Evolutionary conservation across 1,140 invertebrate species (phyloP).

Genomic region (Dinothrombium tinctorium): DNA sequence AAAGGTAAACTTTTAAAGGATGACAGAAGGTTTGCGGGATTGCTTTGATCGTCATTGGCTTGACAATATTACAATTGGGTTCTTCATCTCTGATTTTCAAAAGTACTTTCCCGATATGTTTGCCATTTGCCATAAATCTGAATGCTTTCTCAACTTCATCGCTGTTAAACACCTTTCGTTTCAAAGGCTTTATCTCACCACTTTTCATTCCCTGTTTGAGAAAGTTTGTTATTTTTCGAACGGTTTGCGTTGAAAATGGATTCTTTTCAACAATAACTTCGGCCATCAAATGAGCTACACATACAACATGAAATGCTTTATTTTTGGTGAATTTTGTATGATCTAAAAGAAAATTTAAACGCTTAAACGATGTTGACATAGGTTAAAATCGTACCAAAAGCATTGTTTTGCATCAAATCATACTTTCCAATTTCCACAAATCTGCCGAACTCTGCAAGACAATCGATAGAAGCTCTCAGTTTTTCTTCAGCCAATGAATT

Average conservation of each 20-base stretch:
- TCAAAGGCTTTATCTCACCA: slow-evolving; percentile 61
- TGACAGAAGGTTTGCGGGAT: not conserved
- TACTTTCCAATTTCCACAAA: too few relatives aligned
- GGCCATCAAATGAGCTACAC: slow-evolving; percentile 72
- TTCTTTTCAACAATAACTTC: slow-evolving; percentile 26
- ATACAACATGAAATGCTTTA: slow-evolving; percentile 80
- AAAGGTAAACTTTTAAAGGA: slow-evolving; percentile 32
- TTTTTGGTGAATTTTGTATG: slow-evolving; percentile 55
- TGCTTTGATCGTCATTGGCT: not conserved
- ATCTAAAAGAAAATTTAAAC: slow-evolving; percentile 19
- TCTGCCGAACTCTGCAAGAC: too few relatives aligned
- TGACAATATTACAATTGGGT: too few relatives aligned
- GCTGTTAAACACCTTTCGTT: slow-evolving; percentile 49
- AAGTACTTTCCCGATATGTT: slow-evolving; percentile 83
- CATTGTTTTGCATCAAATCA: slow-evolving; percentile 61
- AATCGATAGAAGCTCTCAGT: too few relatives aligned
- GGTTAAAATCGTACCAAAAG: slow-evolving; percentile 36
- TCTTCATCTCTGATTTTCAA: slow-evolving; percentile 18
- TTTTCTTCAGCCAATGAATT: too few relatives aligned
- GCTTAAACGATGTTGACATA: too few relatives aligned
- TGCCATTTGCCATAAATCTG: slow-evolving; percentile 82
- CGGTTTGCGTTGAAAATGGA: not conserved
- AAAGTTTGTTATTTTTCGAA: slow-evolving; percentile 21
- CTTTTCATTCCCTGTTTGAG: slow-evolving; percentile 52
- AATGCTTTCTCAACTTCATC: slow-evolving; percentile 79